Conservation (phyloP, 2,888 invertebrate species). For the Epinotia demarniana region DNA sequence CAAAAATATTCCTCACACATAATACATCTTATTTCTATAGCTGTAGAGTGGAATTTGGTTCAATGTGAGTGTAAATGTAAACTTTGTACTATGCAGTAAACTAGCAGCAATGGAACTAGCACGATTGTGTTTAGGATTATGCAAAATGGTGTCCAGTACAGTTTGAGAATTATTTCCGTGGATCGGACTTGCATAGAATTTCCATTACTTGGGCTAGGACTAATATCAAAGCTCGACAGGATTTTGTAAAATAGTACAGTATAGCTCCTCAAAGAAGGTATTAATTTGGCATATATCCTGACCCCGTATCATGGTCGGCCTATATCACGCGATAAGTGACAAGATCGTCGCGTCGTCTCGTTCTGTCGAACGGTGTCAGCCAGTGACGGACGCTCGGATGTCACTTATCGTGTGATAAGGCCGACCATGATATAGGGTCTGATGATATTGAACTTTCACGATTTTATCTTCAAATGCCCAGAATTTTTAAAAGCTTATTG, state of each 20-base stretch:
- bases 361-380: too few relatives aligned
- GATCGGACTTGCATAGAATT: constrained; percentile 39
- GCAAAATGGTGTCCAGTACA: constrained; percentile 42
- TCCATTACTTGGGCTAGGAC: constrained; percentile 34
- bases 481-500: too few relatives aligned
- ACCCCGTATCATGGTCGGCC: too few relatives aligned
- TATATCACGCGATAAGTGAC: too few relatives aligned
- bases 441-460: too few relatives aligned
- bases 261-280: not conserved
- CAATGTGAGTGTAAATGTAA: not conserved
- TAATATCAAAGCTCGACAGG: not conserved
- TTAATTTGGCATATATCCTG: too few relatives aligned
- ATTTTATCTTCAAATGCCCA: too few relatives aligned
- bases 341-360: too few relatives aligned
- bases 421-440: too few relatives aligned
- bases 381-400: too few relatives aligned
- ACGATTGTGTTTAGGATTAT: constrained; percentile 45
- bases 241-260: not conserved
- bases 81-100: constrained; percentile 27
- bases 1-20: not conserved
- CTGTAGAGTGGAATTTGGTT: constrained; percentile 10
- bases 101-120: constrained; percentile 33
- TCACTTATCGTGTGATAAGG: too few relatives aligned
- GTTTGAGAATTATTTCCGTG: constrained; percentile 37
- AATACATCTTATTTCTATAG: not conserved